Base-by-base conservation (phyloP, 2,113 vertebrate genomes). In the Promerops cafer region DNA sequence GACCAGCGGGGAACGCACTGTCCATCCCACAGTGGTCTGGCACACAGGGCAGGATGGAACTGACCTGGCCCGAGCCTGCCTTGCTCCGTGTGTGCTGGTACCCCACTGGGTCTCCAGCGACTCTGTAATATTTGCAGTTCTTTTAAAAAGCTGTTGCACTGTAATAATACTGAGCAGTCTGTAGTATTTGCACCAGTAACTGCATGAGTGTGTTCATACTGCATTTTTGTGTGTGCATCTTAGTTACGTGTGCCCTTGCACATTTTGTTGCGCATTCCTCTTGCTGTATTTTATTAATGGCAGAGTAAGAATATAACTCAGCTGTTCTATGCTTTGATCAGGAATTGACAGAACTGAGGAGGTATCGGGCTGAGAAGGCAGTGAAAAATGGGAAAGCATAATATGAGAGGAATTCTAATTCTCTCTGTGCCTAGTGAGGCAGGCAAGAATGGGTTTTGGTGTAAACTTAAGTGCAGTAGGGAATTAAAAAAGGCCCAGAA, bases 1-100 rank as follows among this genome's bases (percentile, higher is more conserved):
- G 40, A 47, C 19, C 64, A 15, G 27, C 2, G 0, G 12, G 33
- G 16, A 56, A 15, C 0, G 2, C 11, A 1, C 16, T 10, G 12
- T 42, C 35, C 6, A 0, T 61, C 69, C 4, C 0, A 24, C 53
- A 28, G 42, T 31, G 56, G 30, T 37, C 52, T 66, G 82, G 75
- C 60, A 78, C 13, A 0, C 33, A 4, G 49, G 2, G 2, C 2
- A 3, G 47, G 18, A 42, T 0, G 1, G 28, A 26, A 10, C 60
- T 0, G 0, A 28, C 53, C 39, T 3, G 12, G 20, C 68, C 68
- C 35, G n/a, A 50, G 59, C 39, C 20, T 61, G n/a, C 53, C 27
- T 65, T 49, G 45, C 35, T 54, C 13, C n/a, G 3, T 1, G 0
- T 10, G 15, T 42, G 26, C 82, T 76, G 45, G 23, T 47, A 33